Evolutionary conservation across 2,797 vertebrate genomes (phyloP).

Genomic region (Sebastes hubbsi): DNA sequence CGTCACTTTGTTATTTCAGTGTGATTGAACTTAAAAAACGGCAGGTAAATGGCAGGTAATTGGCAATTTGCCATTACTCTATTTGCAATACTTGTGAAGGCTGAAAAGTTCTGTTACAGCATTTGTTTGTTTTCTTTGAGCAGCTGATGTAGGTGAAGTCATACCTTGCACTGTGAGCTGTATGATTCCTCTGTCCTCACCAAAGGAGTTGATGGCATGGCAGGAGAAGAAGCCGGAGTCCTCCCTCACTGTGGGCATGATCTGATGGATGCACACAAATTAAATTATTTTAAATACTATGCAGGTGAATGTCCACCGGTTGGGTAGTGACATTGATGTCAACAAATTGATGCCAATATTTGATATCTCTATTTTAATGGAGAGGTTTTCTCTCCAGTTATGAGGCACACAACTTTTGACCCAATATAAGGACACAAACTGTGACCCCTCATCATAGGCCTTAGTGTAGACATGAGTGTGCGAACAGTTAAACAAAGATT

Average conservation of each 20-base stretch:
- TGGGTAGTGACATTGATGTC: background rate
- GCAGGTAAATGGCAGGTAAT: background rate
- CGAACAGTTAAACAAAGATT: no score
- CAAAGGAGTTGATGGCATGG: constrained; percentile 98
- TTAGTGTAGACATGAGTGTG: background rate
- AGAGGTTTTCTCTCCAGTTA: background rate
- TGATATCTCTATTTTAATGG: background rate
- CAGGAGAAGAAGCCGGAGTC: constrained; percentile 99
- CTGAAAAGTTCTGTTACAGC: background rate
- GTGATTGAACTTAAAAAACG: background rate
- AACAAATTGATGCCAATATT: background rate
- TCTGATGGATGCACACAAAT: constrained; percentile 75
- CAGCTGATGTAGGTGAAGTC: background rate
- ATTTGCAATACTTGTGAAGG: background rate
- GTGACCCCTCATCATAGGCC: background rate
- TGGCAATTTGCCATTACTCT: background rate
- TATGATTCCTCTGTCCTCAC: constrained; percentile 97
- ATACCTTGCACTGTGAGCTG: constrained; percentile 98
- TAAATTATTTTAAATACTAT: background rate
- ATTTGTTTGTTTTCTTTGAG: background rate
- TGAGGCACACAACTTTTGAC: background rate
- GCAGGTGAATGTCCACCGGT: background rate
- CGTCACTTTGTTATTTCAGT: background rate
- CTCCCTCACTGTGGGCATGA: constrained; percentile 95
- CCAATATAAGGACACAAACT: no score